Evolutionary conservation across 2,797 vertebrate genomes (phyloP), one percentile per base, ranked within the genome.

Genomic region (Miichthys miiuy): DNA sequence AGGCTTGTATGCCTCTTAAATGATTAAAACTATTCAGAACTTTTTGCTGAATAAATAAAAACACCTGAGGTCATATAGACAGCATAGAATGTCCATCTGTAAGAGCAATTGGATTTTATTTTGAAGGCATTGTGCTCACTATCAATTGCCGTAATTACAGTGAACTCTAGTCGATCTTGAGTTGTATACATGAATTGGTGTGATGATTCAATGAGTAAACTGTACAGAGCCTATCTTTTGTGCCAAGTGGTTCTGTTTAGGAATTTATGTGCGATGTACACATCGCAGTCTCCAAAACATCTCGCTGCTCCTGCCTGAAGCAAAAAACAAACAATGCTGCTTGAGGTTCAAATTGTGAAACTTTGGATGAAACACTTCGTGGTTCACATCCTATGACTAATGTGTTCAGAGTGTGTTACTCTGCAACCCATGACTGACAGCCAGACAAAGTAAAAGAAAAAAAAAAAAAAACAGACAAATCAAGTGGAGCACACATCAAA

Each of bases 401-500:
- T 88, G 81, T 82, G 69, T 81, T 88, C 13, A 48, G 71, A 50
- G 73, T 56, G 77, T 62, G 83, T 61, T 80, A 69, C 80, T 65
- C 54, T 70, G 64, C 58, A 25, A 20, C 71, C 83, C 12, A 2
- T 92, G 90, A 92, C 79, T 92, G 91, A 91, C 87, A 91, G 85
- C 61, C 69, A 72, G 80, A 87, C 81, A 81, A 81, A 88, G 77
- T 80, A 76, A 52, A 66, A 80, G n/a, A n/a, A 80, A 80, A 75
- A 52, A 66, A 80, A 18, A n/a, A 80, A 79, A 74, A 79, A 87
- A 81, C 70, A 87, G 78, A 92, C 82, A 87, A 89, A 91, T 92
- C 89, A 92, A 87, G 61, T 76, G 72, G 67, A 80, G 84, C 82
- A 89, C 87, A 90, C 69, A 92, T 91, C 89, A 88, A 83, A 89